phyloP scores from a whole-genome alignment of 1,140 invertebrate species.

The Anthonomus grandis region DNA sequence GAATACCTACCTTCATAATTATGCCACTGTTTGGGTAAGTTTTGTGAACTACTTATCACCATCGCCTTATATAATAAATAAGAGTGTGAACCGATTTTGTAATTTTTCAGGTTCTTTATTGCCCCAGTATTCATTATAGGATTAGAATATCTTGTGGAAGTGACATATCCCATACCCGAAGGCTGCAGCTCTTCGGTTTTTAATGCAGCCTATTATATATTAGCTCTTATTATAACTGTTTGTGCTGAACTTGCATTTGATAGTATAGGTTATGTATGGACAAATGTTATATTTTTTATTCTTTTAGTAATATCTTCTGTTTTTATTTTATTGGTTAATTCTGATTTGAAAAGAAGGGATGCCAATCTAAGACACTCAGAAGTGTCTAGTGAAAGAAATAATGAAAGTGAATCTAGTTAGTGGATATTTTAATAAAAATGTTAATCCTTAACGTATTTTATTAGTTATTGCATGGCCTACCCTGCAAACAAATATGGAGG shows the following conservation, averaged over 20 bases:
- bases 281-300: conserved; percentile 22
- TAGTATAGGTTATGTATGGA: conserved; percentile 21
- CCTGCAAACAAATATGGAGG: no score
- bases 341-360: conserved; percentile 31
- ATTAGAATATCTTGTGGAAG: conserved; percentile 37
- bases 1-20: conserved; percentile 25
- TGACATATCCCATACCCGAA: conserved; percentile 38
- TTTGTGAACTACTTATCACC: no score
- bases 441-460: no score
- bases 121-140: conserved; percentile 32
- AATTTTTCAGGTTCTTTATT: conserved; percentile 36
- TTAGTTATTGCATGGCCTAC: no score
- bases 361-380: no score
- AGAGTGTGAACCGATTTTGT: neutral
- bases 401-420: no score
- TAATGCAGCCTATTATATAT: conserved; percentile 31
- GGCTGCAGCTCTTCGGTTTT: conserved; percentile 30
- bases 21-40: conserved; percentile 34
- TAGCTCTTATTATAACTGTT: conserved; percentile 31
- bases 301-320: conserved; percentile 18
- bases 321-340: conserved; percentile 24
- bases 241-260: conserved; percentile 26
- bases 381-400: no score
- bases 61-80: no score
- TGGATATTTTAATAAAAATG: no score